Base-by-base conservation (phyloP, 2,888 invertebrate genomes). In the Tenthredo distinguenda region DNA sequence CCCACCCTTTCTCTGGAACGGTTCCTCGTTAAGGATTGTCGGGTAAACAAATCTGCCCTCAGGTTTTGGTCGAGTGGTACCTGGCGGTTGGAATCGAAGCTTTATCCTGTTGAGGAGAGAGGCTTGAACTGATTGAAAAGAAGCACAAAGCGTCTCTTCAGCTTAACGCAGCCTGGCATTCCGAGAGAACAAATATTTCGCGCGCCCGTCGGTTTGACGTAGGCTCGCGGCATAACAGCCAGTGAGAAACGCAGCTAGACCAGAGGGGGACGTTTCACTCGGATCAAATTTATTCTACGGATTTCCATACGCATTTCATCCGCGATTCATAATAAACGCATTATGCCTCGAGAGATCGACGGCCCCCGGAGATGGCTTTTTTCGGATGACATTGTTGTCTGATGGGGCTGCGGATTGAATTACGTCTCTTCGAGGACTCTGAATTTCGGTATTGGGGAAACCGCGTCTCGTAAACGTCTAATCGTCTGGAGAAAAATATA, bases 301-400 rank as follows among this genome's bases (percentile, higher is more conserved):
- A 88, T 88, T 87, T 88, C 87, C 88, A 84, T 87, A 86, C 86
- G 77, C 86, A 86, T 87, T 87, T 87, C 76, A 74, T 77, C 85
- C 85, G 79, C 87, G 87, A 87, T 88, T 89, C 88, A 89, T 89
- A 89, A 89, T 88, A 87, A 89, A 89, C 88, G 89, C 87, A 89
- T 89, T 88, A 87, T 86, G 74, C 84, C 65, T 50, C 81, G 31
- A 68, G 83, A 83, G 71, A 83, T 65, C 47, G 83, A 71, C 43
- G 71, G 65, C 68, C 47, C 55, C 37, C 68, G 50, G 81, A 85
- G 88, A 88, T 86, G 87, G 87, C 87, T 86, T 88, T 87, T 88
- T 87, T 68, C 81, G n/a, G 26, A 68, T 68, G 47, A 83, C 83
- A 83, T 83, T 83, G 83, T 68, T 83, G 83, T 83, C 83, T 71